Percentiles rank a stretch among this genome's conserved stretches.
phyloP scores from a whole-genome alignment of 1,140 invertebrate genomes.

The Drosophila ohnishii region DNA sequence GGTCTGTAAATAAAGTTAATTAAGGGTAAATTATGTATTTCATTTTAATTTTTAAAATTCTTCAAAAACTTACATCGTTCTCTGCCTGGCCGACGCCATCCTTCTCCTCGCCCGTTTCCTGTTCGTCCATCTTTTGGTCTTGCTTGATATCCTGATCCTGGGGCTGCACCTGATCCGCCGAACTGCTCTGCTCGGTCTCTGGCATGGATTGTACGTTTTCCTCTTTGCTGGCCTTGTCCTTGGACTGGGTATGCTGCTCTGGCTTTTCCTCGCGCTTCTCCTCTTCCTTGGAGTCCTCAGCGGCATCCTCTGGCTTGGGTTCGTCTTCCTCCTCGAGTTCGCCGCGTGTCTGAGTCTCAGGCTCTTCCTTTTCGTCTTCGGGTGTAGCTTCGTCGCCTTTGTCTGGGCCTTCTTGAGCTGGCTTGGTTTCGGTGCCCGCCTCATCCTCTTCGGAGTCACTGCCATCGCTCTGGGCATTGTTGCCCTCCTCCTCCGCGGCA shows the following conservation, averaged over 20 bases:
- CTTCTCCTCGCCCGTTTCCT: constrained; percentile 85
- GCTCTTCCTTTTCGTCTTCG: constrained; percentile 83
- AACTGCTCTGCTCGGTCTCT: constrained; percentile 79
- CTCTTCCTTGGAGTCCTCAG: constrained; percentile 65
- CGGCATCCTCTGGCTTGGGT: constrained; percentile 56
- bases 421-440: constrained; percentile 69
- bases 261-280: constrained; percentile 82
- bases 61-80: constrained; percentile 84
- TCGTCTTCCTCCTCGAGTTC: constrained; percentile 69
- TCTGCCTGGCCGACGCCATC: constrained; percentile 86
- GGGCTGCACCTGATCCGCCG: constrained; percentile 73
- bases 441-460: constrained; percentile 79
- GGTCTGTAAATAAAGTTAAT: constrained; percentile 54
- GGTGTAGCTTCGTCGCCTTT: constrained; percentile 84
- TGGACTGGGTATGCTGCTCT: constrained; percentile 88
- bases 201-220: constrained; percentile 85
- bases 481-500: constrained; percentile 83
- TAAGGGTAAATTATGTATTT: too few relatives aligned
- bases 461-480: constrained; percentile 83
- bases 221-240: constrained; percentile 84
- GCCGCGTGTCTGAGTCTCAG: constrained; percentile 78
- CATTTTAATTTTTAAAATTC: too few relatives aligned
- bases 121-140: constrained; percentile 79
- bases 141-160: constrained; percentile 74
- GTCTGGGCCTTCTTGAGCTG: constrained; percentile 83